These are phyloP conservation scores for Channa striata DNA, from an alignment of 2,797 vertebrate species.

Conservation along the genomic window DNA sequence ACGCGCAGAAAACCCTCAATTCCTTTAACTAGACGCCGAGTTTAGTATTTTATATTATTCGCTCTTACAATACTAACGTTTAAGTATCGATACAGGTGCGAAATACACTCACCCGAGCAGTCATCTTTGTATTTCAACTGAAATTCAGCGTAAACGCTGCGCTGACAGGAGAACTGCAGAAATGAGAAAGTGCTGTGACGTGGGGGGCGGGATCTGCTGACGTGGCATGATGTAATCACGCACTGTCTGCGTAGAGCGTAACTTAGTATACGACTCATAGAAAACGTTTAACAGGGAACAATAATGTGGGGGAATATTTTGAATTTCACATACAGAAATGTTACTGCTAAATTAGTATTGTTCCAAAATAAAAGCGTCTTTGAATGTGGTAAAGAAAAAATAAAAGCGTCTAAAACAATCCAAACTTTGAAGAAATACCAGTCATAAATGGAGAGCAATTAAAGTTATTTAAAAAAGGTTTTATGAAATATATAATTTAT, in stretches of 20 bases:
- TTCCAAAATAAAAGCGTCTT: too few species aligned
- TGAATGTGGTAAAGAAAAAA: too few species aligned
- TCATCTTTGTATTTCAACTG: constrained; percentile 62
- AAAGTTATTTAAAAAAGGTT: too few species aligned
- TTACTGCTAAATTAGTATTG: too few species aligned
- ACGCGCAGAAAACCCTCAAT: not conserved
- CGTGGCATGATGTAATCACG: constrained; percentile 37
- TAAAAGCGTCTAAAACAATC: too few species aligned
- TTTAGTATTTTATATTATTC: not conserved
- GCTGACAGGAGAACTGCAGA: constrained; percentile 41
- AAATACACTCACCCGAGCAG: constrained; percentile 73
- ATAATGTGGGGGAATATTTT: too few species aligned
- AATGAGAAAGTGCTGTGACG: constrained; percentile 1
- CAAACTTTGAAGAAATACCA: too few species aligned
- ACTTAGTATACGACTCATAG: too few species aligned
- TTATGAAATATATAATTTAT: too few species aligned
- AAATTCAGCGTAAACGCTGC: constrained; percentile 24
- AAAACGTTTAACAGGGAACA: too few species aligned
- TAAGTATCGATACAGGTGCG: not conserved
- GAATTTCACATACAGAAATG: too few species aligned
- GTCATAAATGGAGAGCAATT: too few species aligned
- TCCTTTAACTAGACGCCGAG: not conserved
- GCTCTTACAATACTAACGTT: fast-evolving
- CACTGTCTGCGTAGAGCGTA: not conserved
- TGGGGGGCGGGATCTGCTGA: constrained; percentile 27